phyloP scores from a whole-genome alignment of 2,113 vertebrate species.

The Semnornis frantzii region DNA sequence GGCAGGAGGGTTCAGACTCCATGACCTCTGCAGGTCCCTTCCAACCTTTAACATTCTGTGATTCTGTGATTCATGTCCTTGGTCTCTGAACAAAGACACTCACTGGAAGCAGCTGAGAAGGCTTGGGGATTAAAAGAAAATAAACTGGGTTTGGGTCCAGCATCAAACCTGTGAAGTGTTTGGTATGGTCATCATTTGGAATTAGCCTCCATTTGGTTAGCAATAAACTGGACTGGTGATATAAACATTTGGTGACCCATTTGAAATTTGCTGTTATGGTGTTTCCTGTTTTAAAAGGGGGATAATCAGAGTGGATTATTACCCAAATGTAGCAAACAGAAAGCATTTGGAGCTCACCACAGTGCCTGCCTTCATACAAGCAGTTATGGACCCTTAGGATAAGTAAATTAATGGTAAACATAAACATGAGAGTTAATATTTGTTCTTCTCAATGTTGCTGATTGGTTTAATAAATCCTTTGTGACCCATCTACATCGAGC shows the following conservation, averaged over 20 bases:
- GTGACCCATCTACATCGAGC: slow-evolving; percentile 42
- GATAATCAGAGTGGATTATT: slow-evolving; percentile 54
- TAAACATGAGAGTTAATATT: slow-evolving; percentile 69
- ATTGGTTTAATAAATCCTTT: slow-evolving; percentile 69
- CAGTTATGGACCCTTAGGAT: slow-evolving; percentile 70
- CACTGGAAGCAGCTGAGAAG: neutral
- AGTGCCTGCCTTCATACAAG: slow-evolving; percentile 34
- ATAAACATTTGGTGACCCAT: neutral
- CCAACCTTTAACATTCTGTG: no score
- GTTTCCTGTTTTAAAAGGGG: slow-evolving; percentile 45
- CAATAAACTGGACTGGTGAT: neutral
- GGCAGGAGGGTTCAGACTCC: no score
- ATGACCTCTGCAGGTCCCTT: no score
- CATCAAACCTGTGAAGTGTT: neutral
- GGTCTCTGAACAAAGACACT: neutral
- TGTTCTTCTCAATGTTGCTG: slow-evolving; percentile 56
- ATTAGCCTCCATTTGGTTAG: slow-evolving; percentile 9
- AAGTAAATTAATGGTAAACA: slow-evolving; percentile 70
- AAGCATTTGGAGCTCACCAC: slow-evolving; percentile 46
- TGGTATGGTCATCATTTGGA: neutral
- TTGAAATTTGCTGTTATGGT: neutral
- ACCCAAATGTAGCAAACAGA: slow-evolving; percentile 24
- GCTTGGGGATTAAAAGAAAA: slow-evolving; percentile 12
- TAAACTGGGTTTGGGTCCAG: neutral
- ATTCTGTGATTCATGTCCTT: neutral